These are phyloP conservation scores for Schizothorax lantsangensis DNA, from an alignment of 2,797 vertebrate species.

Conservation along the genomic window DNA sequence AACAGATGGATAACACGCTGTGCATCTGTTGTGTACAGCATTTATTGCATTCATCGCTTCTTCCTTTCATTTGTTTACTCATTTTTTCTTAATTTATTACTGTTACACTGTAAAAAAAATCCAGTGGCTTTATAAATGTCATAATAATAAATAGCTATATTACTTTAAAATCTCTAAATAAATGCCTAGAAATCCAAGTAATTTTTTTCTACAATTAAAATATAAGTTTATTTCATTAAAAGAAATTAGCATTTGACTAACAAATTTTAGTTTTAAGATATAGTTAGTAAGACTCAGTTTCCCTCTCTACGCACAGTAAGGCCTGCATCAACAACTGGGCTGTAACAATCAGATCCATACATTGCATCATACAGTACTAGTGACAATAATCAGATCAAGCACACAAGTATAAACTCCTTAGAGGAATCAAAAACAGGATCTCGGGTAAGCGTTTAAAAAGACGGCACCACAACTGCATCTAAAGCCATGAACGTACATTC, in stretches of 20 bases:
- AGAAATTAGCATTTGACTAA: neutral
- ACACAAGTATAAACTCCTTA: slow-evolving; percentile 74
- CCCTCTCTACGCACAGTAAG: slow-evolving; percentile 83
- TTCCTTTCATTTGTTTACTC: neutral
- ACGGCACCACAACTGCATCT: slow-evolving; percentile 67
- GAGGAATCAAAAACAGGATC: slow-evolving; percentile 70
- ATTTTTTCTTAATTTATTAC: neutral
- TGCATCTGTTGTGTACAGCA: slow-evolving; percentile 19
- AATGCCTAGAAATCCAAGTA: neutral
- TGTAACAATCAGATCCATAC: slow-evolving; percentile 78
- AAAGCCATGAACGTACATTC: slow-evolving; percentile 78
- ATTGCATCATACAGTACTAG: slow-evolving; percentile 73
- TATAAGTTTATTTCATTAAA: neutral
- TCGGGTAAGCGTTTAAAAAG: slow-evolving; percentile 61
- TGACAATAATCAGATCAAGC: slow-evolving; percentile 77
- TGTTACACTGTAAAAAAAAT: neutral
- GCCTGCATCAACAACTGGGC: slow-evolving; percentile 82
- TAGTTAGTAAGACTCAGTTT: no score
- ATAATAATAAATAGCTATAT: neutral
- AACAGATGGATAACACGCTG: neutral
- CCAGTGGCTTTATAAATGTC: neutral
- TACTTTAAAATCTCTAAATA: neutral
- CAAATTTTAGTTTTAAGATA: neutral
- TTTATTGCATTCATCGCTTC: neutral
- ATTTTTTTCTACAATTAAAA: neutral